These are phyloP conservation scores for Ophion ellenae DNA, from an alignment of 2,888 invertebrate genomes.

Conservation along the genomic window DNA sequence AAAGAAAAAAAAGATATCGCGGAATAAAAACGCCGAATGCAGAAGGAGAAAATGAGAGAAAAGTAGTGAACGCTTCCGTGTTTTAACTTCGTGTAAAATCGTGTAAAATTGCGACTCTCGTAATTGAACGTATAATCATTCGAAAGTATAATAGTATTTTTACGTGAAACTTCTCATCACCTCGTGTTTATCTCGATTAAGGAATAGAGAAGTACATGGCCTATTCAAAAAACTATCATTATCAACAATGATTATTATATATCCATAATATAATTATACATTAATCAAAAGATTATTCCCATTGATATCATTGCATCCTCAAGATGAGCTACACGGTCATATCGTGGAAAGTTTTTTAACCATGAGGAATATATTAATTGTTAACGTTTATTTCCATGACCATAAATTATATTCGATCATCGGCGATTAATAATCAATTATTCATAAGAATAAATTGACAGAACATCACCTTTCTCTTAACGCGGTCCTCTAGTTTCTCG, in stretches of 20 bases:
- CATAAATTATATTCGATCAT: no score
- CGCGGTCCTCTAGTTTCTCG: no score
- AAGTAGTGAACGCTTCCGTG: conserved; percentile 40
- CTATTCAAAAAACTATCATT: conserved; percentile 4
- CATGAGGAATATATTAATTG: no score
- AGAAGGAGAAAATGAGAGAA: conserved; percentile 46
- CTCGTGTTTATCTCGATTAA: conserved; percentile 48
- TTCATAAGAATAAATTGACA: no score
- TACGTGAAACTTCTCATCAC: conserved; percentile 29
- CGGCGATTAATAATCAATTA: no score
- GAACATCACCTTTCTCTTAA: no score
- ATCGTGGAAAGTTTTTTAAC: no score
- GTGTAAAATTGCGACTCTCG: conserved; percentile 17
- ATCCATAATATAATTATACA: not conserved
- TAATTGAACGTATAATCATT: conserved; percentile 3
- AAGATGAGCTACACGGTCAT: not conserved
- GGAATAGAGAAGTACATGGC: conserved; percentile 11
- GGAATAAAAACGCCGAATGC: conserved; percentile 15
- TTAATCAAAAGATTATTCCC: conserved; percentile 7
- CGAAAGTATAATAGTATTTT: conserved; percentile 10
- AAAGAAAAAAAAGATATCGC: conserved; percentile 14
- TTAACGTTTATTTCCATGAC: no score
- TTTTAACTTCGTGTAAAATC: conserved; percentile 16
- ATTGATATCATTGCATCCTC: not conserved
- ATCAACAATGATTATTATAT: not conserved